Evolutionary conservation across 2,113 vertebrate genomes (phyloP).

Genomic region (Dinomys branickii): DNA sequence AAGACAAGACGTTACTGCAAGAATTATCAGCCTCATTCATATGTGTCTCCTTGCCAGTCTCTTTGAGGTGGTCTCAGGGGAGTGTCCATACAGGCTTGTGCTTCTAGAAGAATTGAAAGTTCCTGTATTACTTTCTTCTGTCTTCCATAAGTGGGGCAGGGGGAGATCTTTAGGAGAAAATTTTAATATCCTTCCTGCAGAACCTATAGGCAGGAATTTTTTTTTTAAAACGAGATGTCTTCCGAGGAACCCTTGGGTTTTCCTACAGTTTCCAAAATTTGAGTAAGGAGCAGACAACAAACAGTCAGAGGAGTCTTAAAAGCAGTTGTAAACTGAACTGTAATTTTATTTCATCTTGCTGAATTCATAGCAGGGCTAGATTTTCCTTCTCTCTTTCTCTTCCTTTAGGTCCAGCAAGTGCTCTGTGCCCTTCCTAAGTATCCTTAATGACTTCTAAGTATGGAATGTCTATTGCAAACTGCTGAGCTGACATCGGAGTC

Average conservation of each 20-base stretch:
- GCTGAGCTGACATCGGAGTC: not conserved
- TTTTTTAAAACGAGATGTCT: not conserved
- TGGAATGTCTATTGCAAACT: not conserved
- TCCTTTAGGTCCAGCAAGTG: not conserved
- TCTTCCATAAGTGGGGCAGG: not conserved
- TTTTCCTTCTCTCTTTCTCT: not conserved
- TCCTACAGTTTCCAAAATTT: not conserved
- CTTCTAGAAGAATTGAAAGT: not conserved
- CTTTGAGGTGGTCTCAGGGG: no score
- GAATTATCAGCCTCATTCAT: not conserved
- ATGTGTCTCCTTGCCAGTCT: not conserved
- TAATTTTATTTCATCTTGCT: not conserved
- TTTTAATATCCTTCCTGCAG: not conserved
- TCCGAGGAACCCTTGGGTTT: not conserved
- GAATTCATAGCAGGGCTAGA: not conserved
- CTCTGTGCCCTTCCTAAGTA: not conserved
- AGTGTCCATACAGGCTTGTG: not conserved
- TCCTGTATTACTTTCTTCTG: not conserved
- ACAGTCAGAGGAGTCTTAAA: not conserved
- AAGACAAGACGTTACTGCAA: not conserved
- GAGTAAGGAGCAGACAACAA: not conserved
- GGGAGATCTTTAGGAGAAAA: not conserved
- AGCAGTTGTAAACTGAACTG: not conserved
- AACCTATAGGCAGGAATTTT: not conserved
- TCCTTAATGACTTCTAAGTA: not conserved